These are phyloP conservation scores for Spatulosminthurus flaviceps DNA, from an alignment of 2,888 invertebrate genomes.

Conservation along the genomic window DNA sequence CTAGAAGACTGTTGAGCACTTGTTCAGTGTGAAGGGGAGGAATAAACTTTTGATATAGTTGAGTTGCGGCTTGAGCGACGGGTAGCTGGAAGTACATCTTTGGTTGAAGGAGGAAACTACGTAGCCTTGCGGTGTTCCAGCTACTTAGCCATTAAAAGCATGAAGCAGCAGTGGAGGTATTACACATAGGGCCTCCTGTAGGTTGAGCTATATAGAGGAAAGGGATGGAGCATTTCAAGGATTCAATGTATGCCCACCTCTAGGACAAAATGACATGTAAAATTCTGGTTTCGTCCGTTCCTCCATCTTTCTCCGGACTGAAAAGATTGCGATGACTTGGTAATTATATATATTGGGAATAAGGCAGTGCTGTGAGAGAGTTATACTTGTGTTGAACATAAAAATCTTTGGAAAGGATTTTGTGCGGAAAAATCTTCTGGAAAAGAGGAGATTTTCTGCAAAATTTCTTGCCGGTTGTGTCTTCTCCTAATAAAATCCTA, in stretches of 20 bases:
- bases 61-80: too few species aligned
- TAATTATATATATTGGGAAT: neutral
- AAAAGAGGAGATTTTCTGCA: slow-evolving; percentile 39
- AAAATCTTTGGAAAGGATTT: neutral
- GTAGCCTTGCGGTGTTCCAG: neutral
- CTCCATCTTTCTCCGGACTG: slow-evolving; percentile 31
- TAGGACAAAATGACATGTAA: slow-evolving; percentile 16
- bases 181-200: neutral
- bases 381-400: neutral
- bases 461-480: slow-evolving; percentile 41
- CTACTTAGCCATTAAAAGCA: too few species aligned
- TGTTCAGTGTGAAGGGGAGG: too few species aligned
- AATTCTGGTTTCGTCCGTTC: slow-evolving; percentile 25
- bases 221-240: neutral
- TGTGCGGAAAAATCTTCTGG: slow-evolving; percentile 35
- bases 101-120: neutral
- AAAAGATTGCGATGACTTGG: slow-evolving; percentile 14
- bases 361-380: slow-evolving; percentile 9
- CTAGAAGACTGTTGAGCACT: too few species aligned
- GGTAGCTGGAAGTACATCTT: slow-evolving; percentile 18
- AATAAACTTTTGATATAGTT: too few species aligned
- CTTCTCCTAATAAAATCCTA: slow-evolving; percentile 40
- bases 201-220: neutral
- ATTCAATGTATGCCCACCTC: neutral
- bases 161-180: too few species aligned